phyloP scores from a whole-genome alignment of 2,888 invertebrate genomes.

The Steinernema hermaphroditum region DNA sequence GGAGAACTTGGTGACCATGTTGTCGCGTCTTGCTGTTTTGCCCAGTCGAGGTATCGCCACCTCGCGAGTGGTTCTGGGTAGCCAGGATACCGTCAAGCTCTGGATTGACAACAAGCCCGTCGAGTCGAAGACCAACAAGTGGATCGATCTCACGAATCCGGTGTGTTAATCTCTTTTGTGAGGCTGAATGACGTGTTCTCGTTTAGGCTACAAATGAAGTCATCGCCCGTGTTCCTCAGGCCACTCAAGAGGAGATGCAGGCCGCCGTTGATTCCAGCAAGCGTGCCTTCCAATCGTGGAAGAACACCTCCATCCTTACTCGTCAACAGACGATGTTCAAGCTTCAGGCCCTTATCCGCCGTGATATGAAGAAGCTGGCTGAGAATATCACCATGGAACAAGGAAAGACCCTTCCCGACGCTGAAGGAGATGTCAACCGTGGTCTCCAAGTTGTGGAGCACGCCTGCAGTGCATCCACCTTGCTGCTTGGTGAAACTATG shows the following conservation, averaged over 20 bases:
- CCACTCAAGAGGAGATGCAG: constrained; percentile 85
- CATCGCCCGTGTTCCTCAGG: constrained; percentile 81
- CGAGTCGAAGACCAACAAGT: constrained; percentile 88
- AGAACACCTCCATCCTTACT: constrained; percentile 84
- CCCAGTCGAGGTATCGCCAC: constrained; percentile 31
- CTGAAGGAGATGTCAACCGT: constrained; percentile 94
- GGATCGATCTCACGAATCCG: constrained; percentile 95
- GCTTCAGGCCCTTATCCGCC: constrained; percentile 81
- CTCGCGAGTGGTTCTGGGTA: constrained; percentile 27
- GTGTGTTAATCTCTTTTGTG: constrained; percentile 66
- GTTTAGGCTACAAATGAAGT: constrained; percentile 71
- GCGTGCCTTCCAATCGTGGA: constrained; percentile 82
- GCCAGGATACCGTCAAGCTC: constrained; percentile 73
- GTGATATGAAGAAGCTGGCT: constrained; percentile 85
- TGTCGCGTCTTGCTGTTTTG: constrained; percentile 35
- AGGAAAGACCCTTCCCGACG: constrained; percentile 93
- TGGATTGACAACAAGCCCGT: constrained; percentile 90
- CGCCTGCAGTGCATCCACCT: constrained; percentile 86
- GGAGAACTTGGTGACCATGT: constrained; percentile 27
- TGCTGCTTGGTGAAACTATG: constrained; percentile 90
- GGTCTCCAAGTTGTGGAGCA: constrained; percentile 89
- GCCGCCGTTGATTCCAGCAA: constrained; percentile 84
- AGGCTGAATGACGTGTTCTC: no score
- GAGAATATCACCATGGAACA: constrained; percentile 90
- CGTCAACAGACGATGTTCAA: constrained; percentile 90